phyloP scores from a whole-genome alignment of 2,888 invertebrate species.

The Aspidiotus destructor region DNA sequence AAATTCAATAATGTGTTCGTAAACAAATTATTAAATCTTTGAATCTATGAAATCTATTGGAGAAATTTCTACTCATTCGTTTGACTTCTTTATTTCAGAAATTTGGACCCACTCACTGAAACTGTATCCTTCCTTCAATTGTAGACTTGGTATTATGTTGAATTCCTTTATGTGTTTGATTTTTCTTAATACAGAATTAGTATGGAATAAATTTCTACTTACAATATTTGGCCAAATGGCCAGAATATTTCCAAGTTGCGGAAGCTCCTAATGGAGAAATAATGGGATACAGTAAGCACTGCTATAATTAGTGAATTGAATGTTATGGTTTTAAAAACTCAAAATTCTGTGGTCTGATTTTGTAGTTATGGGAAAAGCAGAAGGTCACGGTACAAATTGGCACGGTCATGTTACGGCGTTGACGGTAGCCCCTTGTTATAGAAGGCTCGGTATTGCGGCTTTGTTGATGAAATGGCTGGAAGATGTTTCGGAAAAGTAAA shows the following conservation, averaged over 20 bases:
- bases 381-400: slow-evolving; percentile 92
- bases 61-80: not conserved
- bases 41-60: not conserved
- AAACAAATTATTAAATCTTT: slow-evolving; percentile 34
- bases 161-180: not conserved
- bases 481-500: slow-evolving; percentile 69
- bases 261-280: slow-evolving; percentile 93
- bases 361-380: slow-evolving; percentile 97
- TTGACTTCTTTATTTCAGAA: slow-evolving; percentile 51
- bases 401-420: slow-evolving; percentile 99
- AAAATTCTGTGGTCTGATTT: slow-evolving; percentile 33
- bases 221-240: slow-evolving; percentile 96
- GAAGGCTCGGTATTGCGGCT: slow-evolving; percentile 84
- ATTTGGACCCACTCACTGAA: slow-evolving; percentile 93
- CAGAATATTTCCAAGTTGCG: slow-evolving; percentile 95
- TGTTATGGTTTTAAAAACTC: not conserved
- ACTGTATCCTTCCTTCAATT: slow-evolving; percentile 41
- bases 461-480: slow-evolving; percentile 90
- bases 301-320: not conserved
- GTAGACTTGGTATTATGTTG: not conserved
- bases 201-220: slow-evolving; percentile 93
- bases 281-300: slow-evolving; percentile 91
- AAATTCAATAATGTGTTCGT: slow-evolving; percentile 92
- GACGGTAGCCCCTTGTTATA: slow-evolving; percentile 88
- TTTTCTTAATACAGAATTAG: slow-evolving; percentile 38